phyloP scores from a whole-genome alignment of 2,797 vertebrate genomes.

The Threskiornis aethiopicus region DNA sequence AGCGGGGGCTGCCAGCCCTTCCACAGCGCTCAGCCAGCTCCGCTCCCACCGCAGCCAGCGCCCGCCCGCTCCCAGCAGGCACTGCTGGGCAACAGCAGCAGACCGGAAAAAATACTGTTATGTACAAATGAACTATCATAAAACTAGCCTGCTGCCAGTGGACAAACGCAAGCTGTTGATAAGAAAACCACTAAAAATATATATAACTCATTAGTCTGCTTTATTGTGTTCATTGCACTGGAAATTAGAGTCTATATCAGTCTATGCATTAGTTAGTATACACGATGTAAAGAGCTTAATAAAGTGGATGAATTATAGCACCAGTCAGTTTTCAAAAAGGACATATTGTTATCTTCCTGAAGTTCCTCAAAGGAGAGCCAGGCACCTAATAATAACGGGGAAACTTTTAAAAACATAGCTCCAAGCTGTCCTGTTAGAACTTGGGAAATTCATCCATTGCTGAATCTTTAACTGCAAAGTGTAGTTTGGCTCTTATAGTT shows the following conservation, averaged over 20 bases:
- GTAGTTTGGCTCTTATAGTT: not conserved
- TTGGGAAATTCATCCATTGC: not conserved
- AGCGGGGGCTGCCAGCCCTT: not conserved
- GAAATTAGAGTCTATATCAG: not conserved
- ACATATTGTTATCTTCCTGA: not conserved
- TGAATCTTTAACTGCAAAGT: not conserved
- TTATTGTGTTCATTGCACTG: not conserved
- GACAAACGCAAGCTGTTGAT: not conserved
- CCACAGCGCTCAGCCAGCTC: not conserved
- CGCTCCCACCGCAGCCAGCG: not conserved
- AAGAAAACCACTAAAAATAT: not conserved
- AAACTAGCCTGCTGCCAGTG: not conserved
- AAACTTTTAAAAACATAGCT: not conserved
- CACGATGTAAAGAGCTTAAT: not conserved
- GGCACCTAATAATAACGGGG: accelerated
- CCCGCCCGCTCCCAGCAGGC: not conserved
- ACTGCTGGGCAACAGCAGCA: not conserved
- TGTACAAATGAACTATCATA: not conserved
- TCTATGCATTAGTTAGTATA: not conserved
- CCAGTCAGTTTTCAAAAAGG: not conserved
- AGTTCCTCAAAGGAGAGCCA: not conserved
- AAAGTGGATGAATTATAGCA: not conserved
- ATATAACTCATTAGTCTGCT: not conserved
- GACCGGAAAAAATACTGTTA: not conserved
- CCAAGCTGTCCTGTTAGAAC: not conserved